Percentiles rank a stretch among this genome's conserved stretches.
phyloP scores from a whole-genome alignment of 2,113 vertebrate genomes.

The Tapirus terrestris region DNA sequence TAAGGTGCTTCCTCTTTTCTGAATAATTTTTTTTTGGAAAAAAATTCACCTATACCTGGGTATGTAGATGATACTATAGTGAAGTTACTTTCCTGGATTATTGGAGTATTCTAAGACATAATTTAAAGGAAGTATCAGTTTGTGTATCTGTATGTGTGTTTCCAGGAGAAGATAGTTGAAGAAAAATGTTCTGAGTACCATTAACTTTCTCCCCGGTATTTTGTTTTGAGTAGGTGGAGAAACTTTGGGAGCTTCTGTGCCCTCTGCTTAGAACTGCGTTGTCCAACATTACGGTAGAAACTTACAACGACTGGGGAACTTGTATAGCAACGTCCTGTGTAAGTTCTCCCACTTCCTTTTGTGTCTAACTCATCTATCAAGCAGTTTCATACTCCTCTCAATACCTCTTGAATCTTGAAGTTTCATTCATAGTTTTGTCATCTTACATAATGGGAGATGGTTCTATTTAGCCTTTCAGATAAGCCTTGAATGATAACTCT shows the following conservation, averaged over 20 bases:
- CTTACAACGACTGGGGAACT: slow-evolving; percentile 97
- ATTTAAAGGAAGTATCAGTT: background rate
- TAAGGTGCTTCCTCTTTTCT: background rate
- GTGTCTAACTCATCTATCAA: background rate
- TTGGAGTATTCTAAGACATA: background rate
- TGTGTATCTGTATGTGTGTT: background rate
- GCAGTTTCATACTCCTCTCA: background rate
- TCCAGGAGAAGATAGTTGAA: background rate
- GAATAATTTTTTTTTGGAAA: background rate
- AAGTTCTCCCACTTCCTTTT: slow-evolving; percentile 77
- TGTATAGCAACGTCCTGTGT: slow-evolving; percentile 98
- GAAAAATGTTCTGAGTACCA: background rate
- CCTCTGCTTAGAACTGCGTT: slow-evolving; percentile 94
- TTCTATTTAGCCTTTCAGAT: background rate
- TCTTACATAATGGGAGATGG: background rate
- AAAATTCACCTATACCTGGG: background rate
- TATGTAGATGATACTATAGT: background rate
- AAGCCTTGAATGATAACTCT: background rate
- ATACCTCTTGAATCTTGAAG: background rate
- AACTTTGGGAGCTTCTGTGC: slow-evolving; percentile 94
- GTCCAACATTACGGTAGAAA: slow-evolving; percentile 97
- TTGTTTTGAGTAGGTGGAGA: slow-evolving; percentile 90
- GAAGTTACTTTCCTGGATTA: background rate
- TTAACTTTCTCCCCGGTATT: slow-evolving; percentile 17
- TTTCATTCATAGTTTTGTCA: background rate